A percentile compares a stretch with the other conserved stretches of the same genome.
phyloP scores from a whole-genome alignment of 1,140 invertebrate genomes.

The Penaeus vannamei region DNA sequence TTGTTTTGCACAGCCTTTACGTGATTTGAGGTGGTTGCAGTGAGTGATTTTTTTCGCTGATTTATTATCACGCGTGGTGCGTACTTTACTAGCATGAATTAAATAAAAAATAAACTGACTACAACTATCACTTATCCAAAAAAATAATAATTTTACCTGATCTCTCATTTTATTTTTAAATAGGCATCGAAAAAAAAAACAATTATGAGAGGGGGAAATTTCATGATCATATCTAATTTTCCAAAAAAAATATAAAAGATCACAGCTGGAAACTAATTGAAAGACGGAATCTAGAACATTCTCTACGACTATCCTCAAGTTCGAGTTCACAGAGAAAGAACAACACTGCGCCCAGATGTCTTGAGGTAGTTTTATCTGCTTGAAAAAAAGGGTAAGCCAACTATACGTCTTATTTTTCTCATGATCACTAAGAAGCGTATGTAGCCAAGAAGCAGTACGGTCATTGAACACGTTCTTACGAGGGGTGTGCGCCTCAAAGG shows the following conservation, averaged over 20 bases:
- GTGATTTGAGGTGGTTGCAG: too few relatives aligned
- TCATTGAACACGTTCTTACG: constrained; percentile 57
- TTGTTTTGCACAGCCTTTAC: too few relatives aligned
- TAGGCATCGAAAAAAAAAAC: too few relatives aligned
- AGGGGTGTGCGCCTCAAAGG: constrained; percentile 58
- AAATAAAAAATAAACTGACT: too few relatives aligned
- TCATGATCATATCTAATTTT: too few relatives aligned
- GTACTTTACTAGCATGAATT: too few relatives aligned
- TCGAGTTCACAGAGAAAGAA: not conserved
- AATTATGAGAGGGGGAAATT: too few relatives aligned
- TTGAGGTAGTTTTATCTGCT: constrained; percentile 40
- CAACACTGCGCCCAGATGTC: not conserved
- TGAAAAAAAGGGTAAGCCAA: not conserved
- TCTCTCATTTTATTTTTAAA: too few relatives aligned
- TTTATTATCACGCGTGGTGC: too few relatives aligned
- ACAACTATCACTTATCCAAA: too few relatives aligned
- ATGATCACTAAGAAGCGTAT: not conserved
- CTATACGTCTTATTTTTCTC: not conserved
- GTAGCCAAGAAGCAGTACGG: constrained; percentile 47
- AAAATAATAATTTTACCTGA: too few relatives aligned
- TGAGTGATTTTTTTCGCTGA: too few relatives aligned
- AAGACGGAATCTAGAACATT: constrained; percentile 16
- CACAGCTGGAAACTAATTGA: constrained; percentile 20
- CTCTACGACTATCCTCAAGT: constrained; percentile 1
- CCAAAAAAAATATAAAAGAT: not conserved